phyloP scores from a whole-genome alignment of 1,140 invertebrate genomes.

The Drosophila tristis region DNA sequence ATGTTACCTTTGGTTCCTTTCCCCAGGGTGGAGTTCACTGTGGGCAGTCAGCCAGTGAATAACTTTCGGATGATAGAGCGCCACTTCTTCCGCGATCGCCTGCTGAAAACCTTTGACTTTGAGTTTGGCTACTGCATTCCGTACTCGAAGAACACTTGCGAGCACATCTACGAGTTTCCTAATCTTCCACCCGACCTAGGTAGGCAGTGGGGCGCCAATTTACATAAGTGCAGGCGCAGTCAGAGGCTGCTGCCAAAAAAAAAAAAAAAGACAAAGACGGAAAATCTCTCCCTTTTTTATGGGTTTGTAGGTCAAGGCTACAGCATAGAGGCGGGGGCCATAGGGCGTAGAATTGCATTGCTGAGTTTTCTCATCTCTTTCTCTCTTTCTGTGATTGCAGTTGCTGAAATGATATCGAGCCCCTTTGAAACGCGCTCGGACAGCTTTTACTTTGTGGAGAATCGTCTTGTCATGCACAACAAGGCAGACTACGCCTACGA shows the following conservation, averaged over 20 bases:
- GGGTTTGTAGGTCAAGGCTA: slow-evolving; percentile 2
- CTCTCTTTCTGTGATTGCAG: slow-evolving; percentile 85
- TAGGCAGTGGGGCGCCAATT: slow-evolving; percentile 85
- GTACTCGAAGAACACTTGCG: slow-evolving; percentile 98
- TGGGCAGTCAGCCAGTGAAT: slow-evolving; percentile 95
- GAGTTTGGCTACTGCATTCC: slow-evolving; percentile 99
- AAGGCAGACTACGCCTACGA: slow-evolving; percentile 88
- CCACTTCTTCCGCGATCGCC: slow-evolving; percentile 96
- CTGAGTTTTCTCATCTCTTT: background rate
- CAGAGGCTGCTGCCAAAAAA: slow-evolving; percentile 9
- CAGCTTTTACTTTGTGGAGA: slow-evolving; percentile 99
- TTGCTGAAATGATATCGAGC: slow-evolving; percentile 97
- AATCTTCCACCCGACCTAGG: slow-evolving; percentile 92
- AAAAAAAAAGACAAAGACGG: too few species aligned
- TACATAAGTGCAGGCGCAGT: slow-evolving; percentile 6
- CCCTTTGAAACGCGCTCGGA: slow-evolving; percentile 99
- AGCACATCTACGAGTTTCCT: slow-evolving; percentile 99
- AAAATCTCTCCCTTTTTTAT: too few species aligned
- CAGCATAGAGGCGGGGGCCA: too few species aligned
- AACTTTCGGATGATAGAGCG: slow-evolving; percentile 99
- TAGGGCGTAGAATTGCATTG: slow-evolving; percentile 2
- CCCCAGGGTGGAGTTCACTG: slow-evolving; percentile 97
- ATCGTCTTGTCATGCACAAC: slow-evolving; percentile 99
- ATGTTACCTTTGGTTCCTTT: background rate
- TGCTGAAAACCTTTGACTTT: slow-evolving; percentile 99